These are phyloP conservation scores for Neocrepidodera transversa DNA, from an alignment of 2,888 invertebrate species.

Conservation along the genomic window DNA sequence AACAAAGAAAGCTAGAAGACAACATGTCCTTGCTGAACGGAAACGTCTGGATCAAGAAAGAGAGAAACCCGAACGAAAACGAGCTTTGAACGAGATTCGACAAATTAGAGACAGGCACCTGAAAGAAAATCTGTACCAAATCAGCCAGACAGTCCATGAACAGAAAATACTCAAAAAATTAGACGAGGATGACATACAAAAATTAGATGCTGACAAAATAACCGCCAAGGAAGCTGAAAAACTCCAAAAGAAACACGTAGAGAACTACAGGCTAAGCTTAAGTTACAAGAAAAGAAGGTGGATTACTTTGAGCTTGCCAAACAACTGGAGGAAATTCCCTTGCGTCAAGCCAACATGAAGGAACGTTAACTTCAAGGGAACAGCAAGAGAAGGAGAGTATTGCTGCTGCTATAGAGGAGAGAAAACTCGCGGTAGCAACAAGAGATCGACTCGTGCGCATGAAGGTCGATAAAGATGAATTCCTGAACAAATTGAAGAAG, in stretches of 20 bases:
- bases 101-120: constrained; percentile 87
- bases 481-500: constrained; percentile 77
- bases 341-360: constrained; percentile 84
- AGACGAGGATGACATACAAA: constrained; percentile 89
- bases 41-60: constrained; percentile 86
- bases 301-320: constrained; percentile 97
- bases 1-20: constrained; percentile 71
- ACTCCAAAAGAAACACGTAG: constrained; percentile 91
- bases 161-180: constrained; percentile 88
- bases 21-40: constrained; percentile 84
- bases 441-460: constrained; percentile 81
- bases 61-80: constrained; percentile 86
- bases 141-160: constrained; percentile 90
- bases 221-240: constrained; percentile 92
- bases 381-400: constrained; percentile 89
- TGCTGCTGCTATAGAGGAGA: constrained; percentile 78
- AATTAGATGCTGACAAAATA: constrained; percentile 94
- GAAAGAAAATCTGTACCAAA: constrained; percentile 90
- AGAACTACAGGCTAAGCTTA: constrained; percentile 89
- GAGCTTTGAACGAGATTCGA: constrained; percentile 85
- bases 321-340: constrained; percentile 91
- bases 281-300: constrained; percentile 96
- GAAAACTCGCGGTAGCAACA: constrained; percentile 82
- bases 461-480: constrained; percentile 79
- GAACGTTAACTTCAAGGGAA: constrained; percentile 86